These are phyloP conservation scores for Pinctada fucata DNA, from an alignment of 2,888 invertebrate genomes.

Conservation along the genomic window DNA sequence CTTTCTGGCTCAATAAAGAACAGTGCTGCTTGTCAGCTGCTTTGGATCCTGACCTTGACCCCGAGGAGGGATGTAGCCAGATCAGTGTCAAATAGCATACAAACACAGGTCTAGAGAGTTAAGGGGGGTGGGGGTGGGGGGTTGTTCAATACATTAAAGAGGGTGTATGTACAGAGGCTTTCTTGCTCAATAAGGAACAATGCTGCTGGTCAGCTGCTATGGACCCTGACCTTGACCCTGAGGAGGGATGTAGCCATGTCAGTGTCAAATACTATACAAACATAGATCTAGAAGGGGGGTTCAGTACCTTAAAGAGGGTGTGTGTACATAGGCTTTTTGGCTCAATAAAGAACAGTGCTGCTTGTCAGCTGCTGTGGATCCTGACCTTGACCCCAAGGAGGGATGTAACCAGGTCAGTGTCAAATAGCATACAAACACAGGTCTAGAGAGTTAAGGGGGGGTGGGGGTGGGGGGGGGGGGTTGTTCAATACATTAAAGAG, in stretches of 20 bases:
- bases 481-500: slow-evolving; percentile 96
- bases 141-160: too few relatives aligned
- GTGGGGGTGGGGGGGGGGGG: too few relatives aligned
- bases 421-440: too few relatives aligned
- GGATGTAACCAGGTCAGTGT: slow-evolving; percentile 61
- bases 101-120: too few relatives aligned
- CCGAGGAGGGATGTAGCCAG: slow-evolving; percentile 81
- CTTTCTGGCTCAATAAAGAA: slow-evolving; percentile 96
- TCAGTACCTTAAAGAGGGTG: slow-evolving; percentile 97
- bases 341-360: slow-evolving; percentile 96
- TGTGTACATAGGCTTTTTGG: slow-evolving; percentile 96
- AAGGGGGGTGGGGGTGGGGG: too few relatives aligned
- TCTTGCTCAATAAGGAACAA: slow-evolving; percentile 96
- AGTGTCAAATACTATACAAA: too few relatives aligned
- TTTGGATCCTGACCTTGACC: slow-evolving; percentile 84
- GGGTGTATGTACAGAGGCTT: slow-evolving; percentile 94
- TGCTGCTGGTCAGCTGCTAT: slow-evolving; percentile 99
- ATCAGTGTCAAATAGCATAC: too few relatives aligned
- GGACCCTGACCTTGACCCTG: slow-evolving; percentile 83
- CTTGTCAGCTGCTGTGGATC: slow-evolving; percentile 97
- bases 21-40: slow-evolving; percentile 99
- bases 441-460: too few relatives aligned
- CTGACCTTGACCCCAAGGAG: slow-evolving; percentile 82
- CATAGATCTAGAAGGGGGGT: too few relatives aligned
- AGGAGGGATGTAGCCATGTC: slow-evolving; percentile 80